Base-by-base conservation (phyloP, 2,797 vertebrate genomes). In the Pantherophis vulpinus region DNA sequence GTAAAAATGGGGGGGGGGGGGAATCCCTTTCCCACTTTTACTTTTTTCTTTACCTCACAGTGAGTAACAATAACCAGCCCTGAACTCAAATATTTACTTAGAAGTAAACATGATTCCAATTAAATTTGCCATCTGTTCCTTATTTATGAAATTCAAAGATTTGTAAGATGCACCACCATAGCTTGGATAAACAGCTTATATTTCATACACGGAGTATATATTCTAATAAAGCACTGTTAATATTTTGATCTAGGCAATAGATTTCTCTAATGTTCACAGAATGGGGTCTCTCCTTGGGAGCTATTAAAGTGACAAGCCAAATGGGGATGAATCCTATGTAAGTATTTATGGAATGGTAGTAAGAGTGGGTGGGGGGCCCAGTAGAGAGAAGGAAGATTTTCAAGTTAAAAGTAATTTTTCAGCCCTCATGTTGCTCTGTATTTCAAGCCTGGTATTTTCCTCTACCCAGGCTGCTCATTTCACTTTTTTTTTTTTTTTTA, bases 401-500 rank as follows among this genome's bases (percentile, higher is more conserved):
- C 29, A 63, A 47, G 18, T 94, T 86, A 54, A 32, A 66, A 7
- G 61, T 16, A 2, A 86, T 94, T 95, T 93, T 92, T 91, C 95
- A 93, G 0, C 88, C 95, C 90, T 83, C 94, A 96, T 92, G 59
- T 97, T 94, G 94, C 86, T 96, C 95, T 95, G 56, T 96, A 94
- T 96, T 96, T 97, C 94, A 97, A 96, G 92, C 91, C 96, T 86
- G 51, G n/a, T 42, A 25, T 27, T 58, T 25, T 11, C 94, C 96
- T 83, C 94, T 94, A 96, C 90, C 93, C 92, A 95, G 42, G 93
- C 74, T 96, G 90, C 94, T 97, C 93, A 94, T 55, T 95, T n/a
- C 94, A 91, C 60, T 93, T n/a, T 96, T 93, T 96, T 93, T n/a
- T 96, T 93, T 96, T 97, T 97, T 96, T 96, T 92, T 96, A 96